Conservation (phyloP, 1,140 invertebrate species). For the Drosophila ironensis region DNA sequence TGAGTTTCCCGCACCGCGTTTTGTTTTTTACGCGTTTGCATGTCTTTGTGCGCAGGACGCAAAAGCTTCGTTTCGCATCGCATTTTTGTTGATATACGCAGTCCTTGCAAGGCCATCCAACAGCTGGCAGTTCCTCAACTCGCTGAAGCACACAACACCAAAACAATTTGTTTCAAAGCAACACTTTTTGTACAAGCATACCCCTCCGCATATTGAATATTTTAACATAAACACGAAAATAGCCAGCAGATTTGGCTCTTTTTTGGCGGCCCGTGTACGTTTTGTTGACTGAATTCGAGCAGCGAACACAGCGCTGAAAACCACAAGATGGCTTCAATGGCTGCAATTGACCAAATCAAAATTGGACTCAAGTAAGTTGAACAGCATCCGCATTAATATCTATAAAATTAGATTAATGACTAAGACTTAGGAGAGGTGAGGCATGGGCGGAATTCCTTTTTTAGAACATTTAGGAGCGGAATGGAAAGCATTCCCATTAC, state of each 20-base stretch:
- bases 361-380: constrained; percentile 78
- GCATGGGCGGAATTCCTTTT: too few species aligned
- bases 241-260: neutral
- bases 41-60: constrained; percentile 46
- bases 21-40: constrained; percentile 33
- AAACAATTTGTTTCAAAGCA: constrained; percentile 25
- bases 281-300: constrained; percentile 21
- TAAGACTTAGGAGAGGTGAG: neutral
- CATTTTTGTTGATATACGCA: constrained; percentile 41
- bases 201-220: neutral
- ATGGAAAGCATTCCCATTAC: constrained; percentile 32
- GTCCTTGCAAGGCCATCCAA: constrained; percentile 51
- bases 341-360: constrained; percentile 78
- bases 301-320: constrained; percentile 4
- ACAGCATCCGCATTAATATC: neutral
- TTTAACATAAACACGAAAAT: neutral
- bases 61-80: constrained; percentile 49
- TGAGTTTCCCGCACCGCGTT: constrained; percentile 12
- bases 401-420: neutral
- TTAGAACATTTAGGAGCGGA: too few species aligned
- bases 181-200: constrained; percentile 12
- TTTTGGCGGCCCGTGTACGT: neutral
- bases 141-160: constrained; percentile 6
- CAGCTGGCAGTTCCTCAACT: constrained; percentile 53
- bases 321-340: constrained; percentile 74